These are phyloP conservation scores for Artemia franciscana DNA, from an alignment of 1,140 invertebrate genomes.

Conservation along the genomic window DNA sequence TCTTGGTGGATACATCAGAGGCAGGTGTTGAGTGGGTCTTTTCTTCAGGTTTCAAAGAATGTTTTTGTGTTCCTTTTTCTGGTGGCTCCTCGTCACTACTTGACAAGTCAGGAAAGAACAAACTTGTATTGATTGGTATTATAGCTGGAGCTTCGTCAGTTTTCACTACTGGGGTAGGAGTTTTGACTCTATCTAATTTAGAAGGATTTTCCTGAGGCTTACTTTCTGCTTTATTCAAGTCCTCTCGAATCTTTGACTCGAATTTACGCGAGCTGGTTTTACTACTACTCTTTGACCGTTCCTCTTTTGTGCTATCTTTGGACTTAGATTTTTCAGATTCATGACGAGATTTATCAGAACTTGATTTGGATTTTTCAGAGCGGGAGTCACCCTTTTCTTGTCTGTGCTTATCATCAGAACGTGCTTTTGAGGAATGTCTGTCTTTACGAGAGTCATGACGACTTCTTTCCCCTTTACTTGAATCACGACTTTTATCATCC, in stretches of 20 bases:
- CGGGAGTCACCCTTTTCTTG: not conserved
- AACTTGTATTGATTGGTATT: not conserved
- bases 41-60: no score
- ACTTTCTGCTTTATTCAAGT: no score
- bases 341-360: not conserved
- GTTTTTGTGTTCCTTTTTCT: no score
- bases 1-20: no score
- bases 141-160: no score
- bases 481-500: slow-evolving; percentile 1
- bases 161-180: no score
- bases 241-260: no score
- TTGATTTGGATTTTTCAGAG: not conserved
- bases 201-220: no score
- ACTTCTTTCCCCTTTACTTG: not conserved
- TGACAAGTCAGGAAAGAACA: not conserved
- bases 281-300: slow-evolving; percentile 10
- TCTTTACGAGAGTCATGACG: not conserved
- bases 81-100: not conserved
- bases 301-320: slow-evolving; percentile 20
- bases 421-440: slow-evolving; percentile 2
- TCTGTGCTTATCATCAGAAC: not conserved
- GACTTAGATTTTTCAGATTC: slow-evolving; percentile 10
- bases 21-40: no score
- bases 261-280: not conserved
- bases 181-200: no score